Base-by-base conservation (phyloP, 2,888 invertebrate species). In the Acleris sparsana region DNA sequence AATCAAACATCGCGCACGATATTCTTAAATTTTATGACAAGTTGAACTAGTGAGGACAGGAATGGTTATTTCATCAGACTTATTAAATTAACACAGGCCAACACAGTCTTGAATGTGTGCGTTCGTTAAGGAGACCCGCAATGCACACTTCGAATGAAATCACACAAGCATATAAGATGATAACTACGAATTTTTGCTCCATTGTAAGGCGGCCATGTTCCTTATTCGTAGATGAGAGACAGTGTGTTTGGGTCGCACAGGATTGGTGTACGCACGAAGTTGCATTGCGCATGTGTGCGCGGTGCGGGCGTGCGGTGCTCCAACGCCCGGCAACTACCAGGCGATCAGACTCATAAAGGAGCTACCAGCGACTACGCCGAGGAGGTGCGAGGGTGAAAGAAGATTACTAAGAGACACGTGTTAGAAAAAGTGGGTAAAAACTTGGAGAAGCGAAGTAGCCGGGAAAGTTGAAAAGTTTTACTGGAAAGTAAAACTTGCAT, bases 291-390 rank as follows among this genome's bases (percentile, higher is more conserved):
- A 89, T 89, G 90, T 90, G 88, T 87, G 91, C 86, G 89, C 89
- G 86, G 89, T 86, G 84, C 83, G 87, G 88, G 85, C 88, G 89
- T 89, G 89, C 92, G 90, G 88, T 81, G 89, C 85, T 86, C 83
- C 77, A 77, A 71, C 85, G 84, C 88, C 89, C 89, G 89, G 86
- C 85, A 85, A 86, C 75, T 88, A 92, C 91, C 86, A 91, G 90
- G 91, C 82, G 67, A 70, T 1, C 80, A 91, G 78, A 75, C 75
- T 56, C 20, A 22, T 11, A 13, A 11, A 72, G 69, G 79, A 85
- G 83, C 61, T 62, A 51, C 48, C 63, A 70, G 55, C 25, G 43
- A 62, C 53, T 68, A 62, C 69, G 62, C 77, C 76, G 73, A 25
- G 17, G 33, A 56, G 18, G 60, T 22, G 60, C 65, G 77, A 82